Percentiles rank a stretch among this genome's conserved stretches.
phyloP scores from a whole-genome alignment of 2,888 invertebrate species.

The Drosophila bunnanda region DNA sequence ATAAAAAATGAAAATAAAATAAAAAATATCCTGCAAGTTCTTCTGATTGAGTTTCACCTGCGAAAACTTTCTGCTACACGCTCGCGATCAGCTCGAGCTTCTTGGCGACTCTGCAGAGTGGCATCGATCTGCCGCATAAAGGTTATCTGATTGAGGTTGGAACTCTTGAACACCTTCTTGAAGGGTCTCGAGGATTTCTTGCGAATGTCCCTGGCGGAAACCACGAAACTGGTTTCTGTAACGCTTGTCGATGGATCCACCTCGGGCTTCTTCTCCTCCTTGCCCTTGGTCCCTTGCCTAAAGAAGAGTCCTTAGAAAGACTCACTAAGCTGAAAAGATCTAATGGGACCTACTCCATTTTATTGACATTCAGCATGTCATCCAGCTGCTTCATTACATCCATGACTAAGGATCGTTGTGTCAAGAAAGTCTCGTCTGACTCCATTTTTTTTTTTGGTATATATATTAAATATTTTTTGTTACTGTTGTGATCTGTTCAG shows the following conservation, averaged over 20 bases:
- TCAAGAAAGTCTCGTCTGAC: constrained; percentile 48
- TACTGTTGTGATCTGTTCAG: neutral
- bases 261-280: constrained; percentile 38
- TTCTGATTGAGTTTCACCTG: constrained; percentile 28
- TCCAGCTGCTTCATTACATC: constrained; percentile 42
- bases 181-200: constrained; percentile 2
- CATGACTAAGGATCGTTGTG: constrained; percentile 28
- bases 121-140: constrained; percentile 57
- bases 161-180: neutral
- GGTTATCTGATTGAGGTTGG: constrained; percentile 41
- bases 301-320: neutral
- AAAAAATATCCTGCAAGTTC: neutral
- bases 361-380: constrained; percentile 37
- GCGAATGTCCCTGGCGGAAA: neutral
- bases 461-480: constrained; percentile 2
- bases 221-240: constrained; percentile 33
- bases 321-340: neutral
- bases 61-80: constrained; percentile 52
- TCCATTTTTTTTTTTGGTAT: constrained; percentile 24
- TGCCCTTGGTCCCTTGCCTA: constrained; percentile 29
- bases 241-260: constrained; percentile 27
- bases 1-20: neutral
- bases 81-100: constrained; percentile 37
- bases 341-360: constrained; percentile 39
- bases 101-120: neutral